A percentile compares a stretch with the other conserved stretches of the same genome.
Conservation (phyloP, 2,113 vertebrate species). For the Synodontis membranacea region DNA sequence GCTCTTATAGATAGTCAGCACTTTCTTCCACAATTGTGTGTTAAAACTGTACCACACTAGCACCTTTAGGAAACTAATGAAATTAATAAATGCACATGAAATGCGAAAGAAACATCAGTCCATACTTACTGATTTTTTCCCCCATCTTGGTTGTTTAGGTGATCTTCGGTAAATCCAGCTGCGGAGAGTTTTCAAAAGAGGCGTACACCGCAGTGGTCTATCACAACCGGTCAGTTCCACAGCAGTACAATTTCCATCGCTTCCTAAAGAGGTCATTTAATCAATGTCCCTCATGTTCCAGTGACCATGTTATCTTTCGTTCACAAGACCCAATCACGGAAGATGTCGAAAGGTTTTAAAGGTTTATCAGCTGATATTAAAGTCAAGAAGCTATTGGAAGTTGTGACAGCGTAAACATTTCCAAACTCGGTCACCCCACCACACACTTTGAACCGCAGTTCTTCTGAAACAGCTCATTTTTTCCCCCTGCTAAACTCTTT, state of each 20-base stretch:
- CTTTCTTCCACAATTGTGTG: not conserved
- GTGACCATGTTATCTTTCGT: not conserved
- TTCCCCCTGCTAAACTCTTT: not conserved
- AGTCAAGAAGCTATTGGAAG: conserved; percentile 6
- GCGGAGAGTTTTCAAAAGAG: conserved; percentile 93
- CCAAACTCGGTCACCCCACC: not conserved
- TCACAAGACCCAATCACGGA: not conserved
- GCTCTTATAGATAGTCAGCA: not conserved
- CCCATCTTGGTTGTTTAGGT: conserved; percentile 73
- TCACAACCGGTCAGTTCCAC: conserved; percentile 88
- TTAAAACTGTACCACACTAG: not conserved
- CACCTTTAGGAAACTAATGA: not conserved
- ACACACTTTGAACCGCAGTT: not conserved
- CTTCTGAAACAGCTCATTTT: not conserved
- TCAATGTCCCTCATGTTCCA: not conserved
- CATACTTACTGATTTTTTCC: not conserved
- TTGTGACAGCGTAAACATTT: not conserved
- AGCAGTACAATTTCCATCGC: not conserved
- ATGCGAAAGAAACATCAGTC: not conserved
- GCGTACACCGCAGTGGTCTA: conserved; percentile 97
- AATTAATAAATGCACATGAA: not conserved
- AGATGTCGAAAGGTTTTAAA: not conserved
- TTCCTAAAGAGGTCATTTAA: not conserved
- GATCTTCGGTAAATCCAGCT: conserved; percentile 99
- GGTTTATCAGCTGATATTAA: not conserved